A percentile compares a stretch with the other conserved stretches of the same genome.
These are phyloP conservation scores for Chaunax sp. DNA, from an alignment of 2,797 vertebrate species.

Conservation along the genomic window DNA sequence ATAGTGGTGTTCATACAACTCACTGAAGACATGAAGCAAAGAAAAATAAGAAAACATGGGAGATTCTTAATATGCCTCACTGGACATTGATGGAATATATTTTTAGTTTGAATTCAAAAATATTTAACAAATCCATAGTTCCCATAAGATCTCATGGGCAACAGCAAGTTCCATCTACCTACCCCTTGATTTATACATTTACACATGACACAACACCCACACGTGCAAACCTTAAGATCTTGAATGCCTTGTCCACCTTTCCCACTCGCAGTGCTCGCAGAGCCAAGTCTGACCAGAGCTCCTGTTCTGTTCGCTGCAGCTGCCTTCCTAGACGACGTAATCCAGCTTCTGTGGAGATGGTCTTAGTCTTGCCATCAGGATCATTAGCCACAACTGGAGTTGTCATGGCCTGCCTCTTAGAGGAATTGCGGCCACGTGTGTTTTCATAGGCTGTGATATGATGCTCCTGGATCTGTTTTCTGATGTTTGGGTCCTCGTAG, in stretches of 20 bases:
- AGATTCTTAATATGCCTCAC: neutral
- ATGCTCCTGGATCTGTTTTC: constrained; percentile 86
- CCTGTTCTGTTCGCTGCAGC: constrained; percentile 86
- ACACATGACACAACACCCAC: neutral
- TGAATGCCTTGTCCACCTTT: constrained; percentile 87
- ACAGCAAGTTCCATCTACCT: neutral
- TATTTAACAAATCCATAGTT: neutral
- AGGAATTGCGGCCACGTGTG: constrained; percentile 60
- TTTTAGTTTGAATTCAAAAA: neutral
- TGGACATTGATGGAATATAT: neutral
- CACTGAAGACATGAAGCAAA: constrained; percentile 61
- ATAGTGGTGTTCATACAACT: constrained; percentile 85
- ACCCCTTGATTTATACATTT: neutral
- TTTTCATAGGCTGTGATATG: constrained; percentile 87
- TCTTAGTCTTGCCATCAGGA: constrained; percentile 75
- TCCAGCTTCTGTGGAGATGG: constrained; percentile 76
- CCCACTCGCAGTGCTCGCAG: constrained; percentile 86
- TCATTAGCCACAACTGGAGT: constrained; percentile 54
- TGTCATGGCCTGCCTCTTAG: constrained; percentile 46
- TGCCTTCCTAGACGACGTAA: constrained; percentile 87
- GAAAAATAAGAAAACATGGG: neutral
- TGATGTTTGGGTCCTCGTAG: constrained; percentile 83
- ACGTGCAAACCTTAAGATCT: constrained; percentile 88
- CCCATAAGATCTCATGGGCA: neutral
- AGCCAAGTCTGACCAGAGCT: constrained; percentile 88